A percentile compares a stretch with the other conserved stretches of the same genome.
phyloP scores from a whole-genome alignment of 2,888 invertebrate genomes.

The Coremacera marginata region DNA sequence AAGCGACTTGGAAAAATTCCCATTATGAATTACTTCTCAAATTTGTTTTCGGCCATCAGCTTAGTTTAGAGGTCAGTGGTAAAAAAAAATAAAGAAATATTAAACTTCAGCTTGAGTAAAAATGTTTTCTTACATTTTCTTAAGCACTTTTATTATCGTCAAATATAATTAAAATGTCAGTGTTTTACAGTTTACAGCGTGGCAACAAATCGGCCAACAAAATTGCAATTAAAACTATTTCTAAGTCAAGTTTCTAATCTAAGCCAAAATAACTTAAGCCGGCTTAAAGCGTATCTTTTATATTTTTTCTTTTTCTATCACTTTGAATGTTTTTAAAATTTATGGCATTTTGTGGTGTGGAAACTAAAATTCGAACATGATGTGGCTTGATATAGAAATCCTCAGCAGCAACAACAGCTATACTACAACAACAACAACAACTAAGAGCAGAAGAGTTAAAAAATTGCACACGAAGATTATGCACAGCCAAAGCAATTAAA shows the following conservation, averaged over 20 bases:
- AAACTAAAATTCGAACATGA: slow-evolving; percentile 47
- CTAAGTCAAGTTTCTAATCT: slow-evolving; percentile 44
- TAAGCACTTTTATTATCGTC: slow-evolving; percentile 4
- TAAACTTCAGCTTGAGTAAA: background rate
- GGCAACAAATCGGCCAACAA: slow-evolving; percentile 27
- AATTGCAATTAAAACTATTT: slow-evolving; percentile 46
- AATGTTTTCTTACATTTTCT: background rate
- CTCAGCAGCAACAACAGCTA: slow-evolving; percentile 38
- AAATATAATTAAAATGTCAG: slow-evolving; percentile 48
- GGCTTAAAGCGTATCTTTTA: background rate
- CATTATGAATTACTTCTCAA: no score
- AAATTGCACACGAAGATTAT: slow-evolving; percentile 43
- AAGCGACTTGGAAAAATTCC: no score
- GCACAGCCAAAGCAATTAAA: slow-evolving; percentile 67
- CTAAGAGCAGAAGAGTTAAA: slow-evolving; percentile 10
- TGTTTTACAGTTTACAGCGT: slow-evolving; percentile 35
- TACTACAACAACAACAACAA: slow-evolving; percentile 26
- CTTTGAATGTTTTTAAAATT: slow-evolving; percentile 49
- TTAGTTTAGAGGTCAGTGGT: background rate
- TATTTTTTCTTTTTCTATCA: background rate
- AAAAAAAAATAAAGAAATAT: slow-evolving; percentile 4
- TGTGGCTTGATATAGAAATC: slow-evolving; percentile 53
- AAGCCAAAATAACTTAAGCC: slow-evolving; percentile 35
- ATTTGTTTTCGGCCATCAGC: no score
- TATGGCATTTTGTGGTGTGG: slow-evolving; percentile 55